Evolutionary conservation across 1,140 invertebrate species (phyloP), one percentile per base, ranked within the genome.

Genomic region (Drosophila pachea): DNA sequence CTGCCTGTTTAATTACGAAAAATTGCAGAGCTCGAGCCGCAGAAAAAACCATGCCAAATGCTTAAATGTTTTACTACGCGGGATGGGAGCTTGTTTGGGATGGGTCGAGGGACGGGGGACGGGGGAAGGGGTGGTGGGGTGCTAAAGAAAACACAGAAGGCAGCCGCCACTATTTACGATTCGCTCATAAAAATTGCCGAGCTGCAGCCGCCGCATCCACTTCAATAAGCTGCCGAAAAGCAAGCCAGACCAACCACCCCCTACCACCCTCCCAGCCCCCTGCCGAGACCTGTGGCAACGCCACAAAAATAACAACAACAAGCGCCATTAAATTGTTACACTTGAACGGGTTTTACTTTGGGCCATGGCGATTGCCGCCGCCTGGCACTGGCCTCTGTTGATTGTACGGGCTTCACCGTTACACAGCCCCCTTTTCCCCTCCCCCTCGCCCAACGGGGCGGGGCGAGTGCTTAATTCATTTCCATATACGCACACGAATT

Each of bases 321-420:
- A 84, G 36, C 74, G 83, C 83, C 84, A 87, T 87, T 87, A 87
- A 87, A 87, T 83, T 87, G 78, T 87, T 87, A 87, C 83, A 87
- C 83, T 87, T 79, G 83, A 87, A 79, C 82, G 83, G 84, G 73
- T 87, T 78, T 87, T 76, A 78, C 78, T 87, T 87, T 87, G 70
- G 76, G 81, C 79, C 73, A 69, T 72, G 74, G 74, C 60, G 78
- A 78, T 77, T 78, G 76, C 65, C 78, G 48, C 45, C 48, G 63
- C 49, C 56, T 66, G 67, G 61, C 50, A 75, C 61, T 33, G 48
- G 33, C 54, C 48, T 42, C 14, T 36, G 12, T 69, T 73, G 68
- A 73, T 68, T 59, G 59, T 36, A 32, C 4, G 31, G 45, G 45
- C 53, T 53, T 58, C 60, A 61, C 58, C 45, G 14, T 29, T 7